These are phyloP conservation scores for Dufourea novaeangliae DNA, from an alignment of 1,140 invertebrate genomes.

Conservation along the genomic window DNA sequence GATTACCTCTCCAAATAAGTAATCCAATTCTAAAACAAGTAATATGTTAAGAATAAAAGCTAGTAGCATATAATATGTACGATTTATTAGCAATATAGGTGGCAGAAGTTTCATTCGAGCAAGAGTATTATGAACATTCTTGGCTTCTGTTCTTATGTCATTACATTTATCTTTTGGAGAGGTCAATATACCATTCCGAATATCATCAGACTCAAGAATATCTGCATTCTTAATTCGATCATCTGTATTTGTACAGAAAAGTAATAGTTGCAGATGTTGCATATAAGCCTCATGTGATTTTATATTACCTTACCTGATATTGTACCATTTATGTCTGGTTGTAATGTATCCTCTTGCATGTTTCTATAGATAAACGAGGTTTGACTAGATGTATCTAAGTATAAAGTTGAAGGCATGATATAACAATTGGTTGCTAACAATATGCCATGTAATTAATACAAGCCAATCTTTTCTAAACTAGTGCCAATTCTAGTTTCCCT, in stretches of 20 bases:
- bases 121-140: neutral
- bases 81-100: conserved; percentile 53
- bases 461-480: no score
- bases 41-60: conserved; percentile 70
- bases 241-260: neutral
- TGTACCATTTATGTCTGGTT: neutral
- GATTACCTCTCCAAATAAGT: conserved; percentile 71
- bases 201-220: neutral
- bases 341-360: neutral
- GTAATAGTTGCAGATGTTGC: neutral
- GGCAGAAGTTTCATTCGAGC: neutral
- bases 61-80: conserved; percentile 58
- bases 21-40: conserved; percentile 61
- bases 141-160: neutral
- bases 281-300: neutral
- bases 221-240: neutral
- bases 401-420: neutral
- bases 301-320: conserved; percentile 6
- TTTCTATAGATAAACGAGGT: neutral
- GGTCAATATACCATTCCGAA: neutral
- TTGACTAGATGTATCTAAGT: neutral
- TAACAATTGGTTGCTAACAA: neutral
- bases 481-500: no score
- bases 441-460: neutral
- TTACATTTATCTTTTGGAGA: neutral